Percentiles rank a stretch among this genome's conserved stretches.
Evolutionary conservation across 35 echinoderm and acorn worm genomes (phyloP).

Genomic region (Ptychodera flava): DNA sequence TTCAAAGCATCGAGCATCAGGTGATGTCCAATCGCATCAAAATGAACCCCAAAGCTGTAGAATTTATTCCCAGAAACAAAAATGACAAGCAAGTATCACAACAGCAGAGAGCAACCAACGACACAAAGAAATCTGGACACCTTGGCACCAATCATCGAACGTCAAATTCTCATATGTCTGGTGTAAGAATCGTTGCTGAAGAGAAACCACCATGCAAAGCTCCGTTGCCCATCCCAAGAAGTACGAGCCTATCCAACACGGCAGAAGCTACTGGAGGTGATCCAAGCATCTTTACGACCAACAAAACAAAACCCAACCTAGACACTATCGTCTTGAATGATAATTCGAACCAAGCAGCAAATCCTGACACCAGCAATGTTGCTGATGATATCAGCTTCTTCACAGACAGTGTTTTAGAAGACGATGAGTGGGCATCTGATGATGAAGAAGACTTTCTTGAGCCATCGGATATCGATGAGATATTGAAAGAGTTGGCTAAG

Average conservation of each 20-base stretch:
- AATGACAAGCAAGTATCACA: background rate
- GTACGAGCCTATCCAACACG: background rate
- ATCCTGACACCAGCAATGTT: too few species aligned
- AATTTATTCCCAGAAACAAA: background rate
- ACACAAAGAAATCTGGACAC: background rate
- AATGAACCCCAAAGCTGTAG: conserved; percentile 56
- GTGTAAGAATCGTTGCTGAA: too few species aligned
- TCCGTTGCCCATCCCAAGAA: background rate
- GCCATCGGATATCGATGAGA: conserved; percentile 36
- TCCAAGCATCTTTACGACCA: too few species aligned
- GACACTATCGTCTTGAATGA: too few species aligned
- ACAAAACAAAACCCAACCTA: too few species aligned
- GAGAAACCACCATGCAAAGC: too few species aligned
- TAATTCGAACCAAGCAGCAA: background rate
- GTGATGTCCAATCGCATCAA: conserved; percentile 52
- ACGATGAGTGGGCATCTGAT: conserved; percentile 30
- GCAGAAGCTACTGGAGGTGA: too few species aligned
- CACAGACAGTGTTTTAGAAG: background rate
- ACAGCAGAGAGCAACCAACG: background rate
- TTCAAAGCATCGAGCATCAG: conserved; percentile 53
- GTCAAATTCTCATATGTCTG: background rate
- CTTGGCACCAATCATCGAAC: background rate
- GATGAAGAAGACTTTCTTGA: conserved; percentile 57
- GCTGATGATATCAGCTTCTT: background rate
- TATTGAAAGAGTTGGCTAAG: conserved; percentile 52